These are phyloP conservation scores for Etheostoma nigrum DNA, from an alignment of 2,797 vertebrate species.

Conservation along the genomic window DNA sequence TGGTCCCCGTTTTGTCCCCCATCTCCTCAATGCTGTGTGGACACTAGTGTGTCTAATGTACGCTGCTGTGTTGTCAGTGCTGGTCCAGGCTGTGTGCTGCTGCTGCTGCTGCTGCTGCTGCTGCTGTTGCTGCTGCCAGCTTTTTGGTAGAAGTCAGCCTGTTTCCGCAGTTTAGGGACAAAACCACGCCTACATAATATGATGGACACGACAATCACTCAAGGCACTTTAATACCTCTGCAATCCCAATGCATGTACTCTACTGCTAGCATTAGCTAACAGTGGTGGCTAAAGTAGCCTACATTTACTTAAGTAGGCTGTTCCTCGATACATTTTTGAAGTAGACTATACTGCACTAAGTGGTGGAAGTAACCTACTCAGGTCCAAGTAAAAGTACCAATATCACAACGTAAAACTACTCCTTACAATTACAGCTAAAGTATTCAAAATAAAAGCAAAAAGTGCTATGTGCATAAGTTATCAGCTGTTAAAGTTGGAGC, in stretches of 20 bases:
- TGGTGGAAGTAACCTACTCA: not conserved
- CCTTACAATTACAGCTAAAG: too few species aligned
- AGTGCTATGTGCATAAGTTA: too few species aligned
- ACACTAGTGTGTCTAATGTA: not conserved
- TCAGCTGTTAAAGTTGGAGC: not conserved
- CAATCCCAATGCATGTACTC: not conserved
- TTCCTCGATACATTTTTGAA: not conserved
- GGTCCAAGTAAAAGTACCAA: not conserved
- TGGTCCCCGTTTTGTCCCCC: slow-evolving; percentile 58
- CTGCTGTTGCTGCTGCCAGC: not conserved
- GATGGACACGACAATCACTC: not conserved
- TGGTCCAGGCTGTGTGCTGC: not conserved
- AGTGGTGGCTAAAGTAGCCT: not conserved
- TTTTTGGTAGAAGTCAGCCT: not conserved
- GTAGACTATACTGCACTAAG: not conserved
- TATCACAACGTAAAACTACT: not conserved
- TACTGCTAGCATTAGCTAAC: not conserved
- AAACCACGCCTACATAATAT: slow-evolving; percentile 21
- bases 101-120: not conserved
- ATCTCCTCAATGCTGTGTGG: slow-evolving; percentile 14
- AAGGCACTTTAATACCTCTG: not conserved
- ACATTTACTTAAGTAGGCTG: too few species aligned
- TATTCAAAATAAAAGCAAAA: too few species aligned
- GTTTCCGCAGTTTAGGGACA: slow-evolving; percentile 27
- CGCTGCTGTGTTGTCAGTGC: not conserved